These are phyloP conservation scores for Dasyprocta punctata DNA, from an alignment of 2,113 vertebrate species.

Conservation along the genomic window DNA sequence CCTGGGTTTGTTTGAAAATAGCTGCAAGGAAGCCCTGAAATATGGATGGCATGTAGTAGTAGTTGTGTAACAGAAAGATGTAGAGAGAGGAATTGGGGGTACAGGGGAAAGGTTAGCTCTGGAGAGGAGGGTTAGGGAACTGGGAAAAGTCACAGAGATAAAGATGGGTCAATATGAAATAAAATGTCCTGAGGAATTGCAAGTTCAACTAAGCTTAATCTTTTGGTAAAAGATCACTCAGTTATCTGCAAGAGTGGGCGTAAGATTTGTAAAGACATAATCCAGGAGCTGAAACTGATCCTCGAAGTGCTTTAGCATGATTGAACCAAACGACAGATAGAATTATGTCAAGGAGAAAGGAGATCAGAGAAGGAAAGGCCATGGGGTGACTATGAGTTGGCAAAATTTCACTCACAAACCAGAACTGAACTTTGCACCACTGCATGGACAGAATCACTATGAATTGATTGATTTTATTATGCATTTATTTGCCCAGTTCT, in stretches of 20 bases:
- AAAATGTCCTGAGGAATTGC: neutral
- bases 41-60: too few relatives aligned
- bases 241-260: neutral
- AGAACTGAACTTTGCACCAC: neutral
- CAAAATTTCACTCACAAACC: neutral
- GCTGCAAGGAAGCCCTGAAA: neutral
- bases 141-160: neutral
- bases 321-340: neutral
- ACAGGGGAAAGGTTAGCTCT: neutral
- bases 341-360: neutral
- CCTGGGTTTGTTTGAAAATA: neutral
- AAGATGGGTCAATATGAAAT: neutral
- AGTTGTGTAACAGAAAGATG: neutral
- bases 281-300: neutral
- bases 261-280: neutral
- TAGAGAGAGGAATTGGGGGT: accelerated
- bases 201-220: neutral
- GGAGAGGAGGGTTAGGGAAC: neutral
- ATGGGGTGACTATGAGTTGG: neutral
- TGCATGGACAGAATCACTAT: neutral
- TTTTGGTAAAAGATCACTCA: neutral
- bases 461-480: neutral
- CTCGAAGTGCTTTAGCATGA: neutral
- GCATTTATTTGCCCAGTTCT: neutral
- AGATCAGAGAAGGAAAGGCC: neutral